Evolutionary conservation across 2,888 invertebrate genomes (phyloP), one percentile per base, ranked within the genome.

Genomic region (Leuctra nigra): DNA sequence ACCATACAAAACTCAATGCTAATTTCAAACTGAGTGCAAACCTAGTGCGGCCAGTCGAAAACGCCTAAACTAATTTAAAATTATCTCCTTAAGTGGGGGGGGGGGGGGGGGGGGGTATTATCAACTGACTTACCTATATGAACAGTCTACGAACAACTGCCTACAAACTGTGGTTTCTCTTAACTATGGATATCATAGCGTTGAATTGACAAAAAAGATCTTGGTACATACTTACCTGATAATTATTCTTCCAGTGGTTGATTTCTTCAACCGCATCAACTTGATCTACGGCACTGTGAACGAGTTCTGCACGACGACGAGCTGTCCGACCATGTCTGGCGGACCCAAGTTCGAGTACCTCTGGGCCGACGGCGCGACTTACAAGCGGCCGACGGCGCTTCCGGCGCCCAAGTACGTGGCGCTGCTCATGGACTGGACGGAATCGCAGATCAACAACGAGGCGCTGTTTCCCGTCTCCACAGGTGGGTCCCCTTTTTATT

Each of bases 221-320:
- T 29, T 11, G 6, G 29, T 29, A 41, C 16, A n/a, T n/a, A n/a
- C n/a, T n/a, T n/a, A n/a, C n/a, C n/a, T n/a, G n/a, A n/a, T n/a
- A n/a, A n/a, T n/a, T n/a, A n/a, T n/a, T n/a, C n/a, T 75, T 78
- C 54, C 72, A 91, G 91, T 93, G 64, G 93, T 94, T 29, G 93
- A 94, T 69, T 94, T 94, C 70, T 94, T 94, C 73, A 94, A 94
- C 71, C 81, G 94, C 66, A 91, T 94, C 64, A 94, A 94, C 73
- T 74, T 94, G 46, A 87, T 94, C 64, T 94, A 94, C 73, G 93
- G 93, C 7, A 92, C 91, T 0, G 84, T 92, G 29, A 86, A 84
- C 6, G 90, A 91, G 67, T 87, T 83, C 68, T 94, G 94, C 69
- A 89, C 87, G 36, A 84, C 83, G 61, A 79, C 82, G 59, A 81